phyloP scores from a whole-genome alignment of 1,140 invertebrate species.

The Anastrepha obliqua region DNA sequence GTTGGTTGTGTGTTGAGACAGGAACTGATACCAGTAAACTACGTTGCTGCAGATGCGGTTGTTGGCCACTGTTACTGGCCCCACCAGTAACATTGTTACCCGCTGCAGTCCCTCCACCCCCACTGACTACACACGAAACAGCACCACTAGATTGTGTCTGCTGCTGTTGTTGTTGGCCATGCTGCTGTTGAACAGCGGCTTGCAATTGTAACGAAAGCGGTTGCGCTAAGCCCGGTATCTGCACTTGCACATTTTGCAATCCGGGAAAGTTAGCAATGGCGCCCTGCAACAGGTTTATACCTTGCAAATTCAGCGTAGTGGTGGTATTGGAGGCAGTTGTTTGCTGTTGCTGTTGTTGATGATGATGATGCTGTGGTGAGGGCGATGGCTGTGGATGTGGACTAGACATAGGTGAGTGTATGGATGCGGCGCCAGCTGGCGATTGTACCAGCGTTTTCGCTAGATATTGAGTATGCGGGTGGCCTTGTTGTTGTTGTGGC shows the following conservation, averaged over 20 bases:
- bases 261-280: constrained; percentile 81
- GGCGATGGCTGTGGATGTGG: constrained; percentile 79
- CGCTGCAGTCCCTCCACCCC: constrained; percentile 2
- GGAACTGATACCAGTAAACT: constrained; percentile 74
- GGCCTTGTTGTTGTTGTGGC: constrained; percentile 62
- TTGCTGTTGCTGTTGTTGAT: constrained; percentile 64
- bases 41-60: constrained; percentile 62
- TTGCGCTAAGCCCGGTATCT: constrained; percentile 85
- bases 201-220: constrained; percentile 84
- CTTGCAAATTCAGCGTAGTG: constrained; percentile 80
- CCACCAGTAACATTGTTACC: constrained; percentile 34
- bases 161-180: constrained; percentile 74
- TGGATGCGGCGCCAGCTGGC: constrained; percentile 71
- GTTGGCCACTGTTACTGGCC: constrained; percentile 33
- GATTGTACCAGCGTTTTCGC: constrained; percentile 72
- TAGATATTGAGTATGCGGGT: constrained; percentile 65
- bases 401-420: constrained; percentile 78
- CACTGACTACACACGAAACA: constrained; percentile 46
- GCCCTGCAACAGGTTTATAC: constrained; percentile 85
- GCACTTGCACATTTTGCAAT: constrained; percentile 86
- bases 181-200: constrained; percentile 75
- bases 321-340: constrained; percentile 58
- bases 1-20: constrained; percentile 70
- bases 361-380: constrained; percentile 66
- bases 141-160: constrained; percentile 58